phyloP scores from a whole-genome alignment of 2,797 vertebrate species.

The Lutjanus argentimaculatus region DNA sequence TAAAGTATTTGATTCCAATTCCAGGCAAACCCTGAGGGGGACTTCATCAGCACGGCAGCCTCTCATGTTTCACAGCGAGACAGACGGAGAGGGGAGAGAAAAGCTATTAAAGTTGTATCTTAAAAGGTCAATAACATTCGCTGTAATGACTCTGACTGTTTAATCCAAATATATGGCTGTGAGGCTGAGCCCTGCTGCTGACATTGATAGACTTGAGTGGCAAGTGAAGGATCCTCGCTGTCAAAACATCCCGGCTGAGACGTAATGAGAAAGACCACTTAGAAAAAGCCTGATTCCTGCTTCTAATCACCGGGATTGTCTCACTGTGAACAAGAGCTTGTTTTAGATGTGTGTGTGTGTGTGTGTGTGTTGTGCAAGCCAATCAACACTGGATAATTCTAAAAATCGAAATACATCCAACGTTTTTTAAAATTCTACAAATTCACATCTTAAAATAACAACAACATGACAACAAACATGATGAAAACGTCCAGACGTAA shows the following conservation, averaged over 20 bases:
- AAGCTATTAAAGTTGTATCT: slow-evolving; percentile 84
- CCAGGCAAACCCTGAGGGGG: slow-evolving; percentile 80
- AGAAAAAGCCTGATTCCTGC: slow-evolving; percentile 85
- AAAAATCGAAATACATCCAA: too few relatives aligned
- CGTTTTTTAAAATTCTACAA: too few relatives aligned
- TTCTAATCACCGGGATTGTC: slow-evolving; percentile 91
- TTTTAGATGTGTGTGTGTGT: slow-evolving; percentile 51
- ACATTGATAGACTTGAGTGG: slow-evolving; percentile 92
- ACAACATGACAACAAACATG: too few relatives aligned
- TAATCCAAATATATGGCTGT: slow-evolving; percentile 88
- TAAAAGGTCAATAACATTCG: slow-evolving; percentile 87
- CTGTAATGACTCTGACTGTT: slow-evolving; percentile 88
- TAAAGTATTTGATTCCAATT: slow-evolving; percentile 85
- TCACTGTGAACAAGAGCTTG: too few relatives aligned
- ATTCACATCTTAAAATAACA: too few relatives aligned
- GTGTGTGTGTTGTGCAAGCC: not conserved
- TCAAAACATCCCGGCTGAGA: slow-evolving; percentile 86
- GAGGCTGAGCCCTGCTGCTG: slow-evolving; percentile 85
- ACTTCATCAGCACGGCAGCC: slow-evolving; percentile 80
- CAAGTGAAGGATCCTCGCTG: slow-evolving; percentile 86
- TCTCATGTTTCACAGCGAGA: slow-evolving; percentile 58
- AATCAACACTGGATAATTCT: too few relatives aligned
- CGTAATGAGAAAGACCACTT: slow-evolving; percentile 89
- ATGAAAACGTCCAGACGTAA: too few relatives aligned
- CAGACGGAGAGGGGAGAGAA: slow-evolving; percentile 44